Conservation (phyloP, 2,113 vertebrate genomes). For the Brachirus orientalis region DNA sequence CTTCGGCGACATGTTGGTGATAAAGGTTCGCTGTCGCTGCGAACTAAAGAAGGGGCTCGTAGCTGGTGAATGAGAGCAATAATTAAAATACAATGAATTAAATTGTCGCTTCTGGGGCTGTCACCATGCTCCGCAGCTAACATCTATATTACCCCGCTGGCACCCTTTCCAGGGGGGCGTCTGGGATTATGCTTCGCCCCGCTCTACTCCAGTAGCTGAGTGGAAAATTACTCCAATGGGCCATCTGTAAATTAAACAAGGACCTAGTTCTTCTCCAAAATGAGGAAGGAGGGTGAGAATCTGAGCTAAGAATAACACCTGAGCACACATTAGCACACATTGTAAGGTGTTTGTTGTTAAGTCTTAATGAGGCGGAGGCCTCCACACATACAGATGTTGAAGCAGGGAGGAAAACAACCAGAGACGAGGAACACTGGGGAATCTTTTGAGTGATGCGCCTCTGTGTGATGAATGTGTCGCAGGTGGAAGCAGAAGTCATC, state of each 20-base stretch:
- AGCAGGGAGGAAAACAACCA: not conserved
- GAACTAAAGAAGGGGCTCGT: conserved; percentile 46
- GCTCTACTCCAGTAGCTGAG: conserved; percentile 33
- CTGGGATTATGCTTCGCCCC: conserved; percentile 58
- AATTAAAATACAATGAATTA: conserved; percentile 84
- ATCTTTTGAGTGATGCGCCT: conserved; percentile 40
- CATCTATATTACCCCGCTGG: conserved; percentile 79
- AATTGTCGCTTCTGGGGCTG: conserved; percentile 68
- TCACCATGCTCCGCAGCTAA: conserved; percentile 67
- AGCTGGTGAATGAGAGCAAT: conserved; percentile 69
- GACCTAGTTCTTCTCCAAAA: conserved; percentile 60
- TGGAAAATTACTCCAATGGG: conserved; percentile 51
- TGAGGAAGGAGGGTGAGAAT: conserved; percentile 16
- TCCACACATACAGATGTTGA: conserved; percentile 33
- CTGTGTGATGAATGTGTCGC: conserved; percentile 56
- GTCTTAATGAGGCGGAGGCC: conserved; percentile 52
- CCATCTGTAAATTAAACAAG: conserved; percentile 67
- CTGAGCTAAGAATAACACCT: conserved; percentile 55
- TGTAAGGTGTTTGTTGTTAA: conserved; percentile 9
- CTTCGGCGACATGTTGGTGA: conserved; percentile 85
- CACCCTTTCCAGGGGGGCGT: conserved; percentile 68
- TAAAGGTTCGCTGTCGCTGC: conserved; percentile 79
- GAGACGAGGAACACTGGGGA: conserved; percentile 19
- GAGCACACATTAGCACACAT: conserved; percentile 35
- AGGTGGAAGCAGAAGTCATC: conserved; percentile 48